A percentile compares a stretch with the other conserved stretches of the same genome.
Conservation (phyloP, 1,140 invertebrate species). For the Eumeta japonica region DNA sequence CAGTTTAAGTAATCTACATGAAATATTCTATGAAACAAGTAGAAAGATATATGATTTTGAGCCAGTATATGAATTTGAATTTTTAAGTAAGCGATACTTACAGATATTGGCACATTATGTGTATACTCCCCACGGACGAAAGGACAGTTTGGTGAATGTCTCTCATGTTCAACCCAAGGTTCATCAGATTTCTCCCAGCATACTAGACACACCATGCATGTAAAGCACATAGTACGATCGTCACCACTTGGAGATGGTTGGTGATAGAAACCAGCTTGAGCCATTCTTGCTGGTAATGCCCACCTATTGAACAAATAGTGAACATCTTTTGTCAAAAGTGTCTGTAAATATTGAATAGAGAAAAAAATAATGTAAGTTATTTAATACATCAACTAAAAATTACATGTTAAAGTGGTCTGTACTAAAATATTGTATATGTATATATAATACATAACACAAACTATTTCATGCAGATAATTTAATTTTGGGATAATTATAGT, state of each 20-base stretch:
- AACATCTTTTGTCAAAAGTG: background rate
- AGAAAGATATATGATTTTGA: background rate
- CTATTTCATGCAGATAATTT: background rate
- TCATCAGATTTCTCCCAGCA: conserved; percentile 96
- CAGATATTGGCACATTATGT: conserved; percentile 88
- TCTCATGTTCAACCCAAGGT: conserved; percentile 93
- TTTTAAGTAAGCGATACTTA: too few relatives aligned
- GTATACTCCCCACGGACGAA: conserved; percentile 93
- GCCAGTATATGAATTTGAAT: background rate
- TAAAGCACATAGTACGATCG: conserved; percentile 93
- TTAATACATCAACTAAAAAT: background rate
- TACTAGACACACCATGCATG: conserved; percentile 88
- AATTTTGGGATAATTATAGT: background rate
- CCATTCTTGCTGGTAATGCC: conserved; percentile 93
- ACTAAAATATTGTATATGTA: background rate
- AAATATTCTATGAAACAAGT: background rate
- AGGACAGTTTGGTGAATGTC: conserved; percentile 88
- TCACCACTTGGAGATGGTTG: conserved; percentile 85
- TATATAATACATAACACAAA: background rate
- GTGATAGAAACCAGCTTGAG: conserved; percentile 93
- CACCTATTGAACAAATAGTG: conserved; percentile 68
- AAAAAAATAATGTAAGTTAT: background rate
- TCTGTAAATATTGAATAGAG: background rate
- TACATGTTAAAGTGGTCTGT: background rate
- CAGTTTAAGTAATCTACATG: conserved; percentile 3